Evolutionary conservation across 1,140 invertebrate species (phyloP).

Genomic region (Pygmarrhopalites habei): DNA sequence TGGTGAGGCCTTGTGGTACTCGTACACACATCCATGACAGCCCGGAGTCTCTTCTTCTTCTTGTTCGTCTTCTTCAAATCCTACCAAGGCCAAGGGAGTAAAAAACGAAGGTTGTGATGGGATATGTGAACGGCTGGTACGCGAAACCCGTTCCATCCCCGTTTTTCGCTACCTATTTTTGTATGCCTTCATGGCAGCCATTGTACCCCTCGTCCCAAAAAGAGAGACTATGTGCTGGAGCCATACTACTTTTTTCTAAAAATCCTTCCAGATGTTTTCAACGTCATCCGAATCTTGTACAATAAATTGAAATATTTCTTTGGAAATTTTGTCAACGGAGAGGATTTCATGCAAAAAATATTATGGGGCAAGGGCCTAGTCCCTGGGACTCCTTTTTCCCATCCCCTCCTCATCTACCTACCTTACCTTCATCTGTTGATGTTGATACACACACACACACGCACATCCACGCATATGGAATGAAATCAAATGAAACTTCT

Average conservation of each 20-base stretch:
- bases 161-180: constrained; percentile 8
- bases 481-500: too few species aligned
- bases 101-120: constrained; percentile 5
- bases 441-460: too few species aligned
- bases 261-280: constrained; percentile 5
- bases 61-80: too few species aligned
- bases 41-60: neutral
- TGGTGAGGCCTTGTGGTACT: too few species aligned
- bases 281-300: neutral
- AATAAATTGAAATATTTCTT: neutral
- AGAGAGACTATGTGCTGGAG: too few species aligned
- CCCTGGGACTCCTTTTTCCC: neutral
- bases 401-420: too few species aligned
- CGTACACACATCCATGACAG: too few species aligned
- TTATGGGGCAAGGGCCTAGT: neutral
- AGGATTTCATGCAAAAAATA: constrained; percentile 2
- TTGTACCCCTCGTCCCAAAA: too few species aligned
- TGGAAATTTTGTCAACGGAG: neutral
- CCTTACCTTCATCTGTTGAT: too few species aligned
- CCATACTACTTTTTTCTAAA: neutral
- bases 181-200: neutral
- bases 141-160: too few species aligned
- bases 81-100: constrained; percentile 12
- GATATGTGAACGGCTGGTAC: constrained; percentile 1
- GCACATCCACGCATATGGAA: too few species aligned